phyloP scores from a whole-genome alignment of 1,140 invertebrate genomes.

The Agrilus planipennis region DNA sequence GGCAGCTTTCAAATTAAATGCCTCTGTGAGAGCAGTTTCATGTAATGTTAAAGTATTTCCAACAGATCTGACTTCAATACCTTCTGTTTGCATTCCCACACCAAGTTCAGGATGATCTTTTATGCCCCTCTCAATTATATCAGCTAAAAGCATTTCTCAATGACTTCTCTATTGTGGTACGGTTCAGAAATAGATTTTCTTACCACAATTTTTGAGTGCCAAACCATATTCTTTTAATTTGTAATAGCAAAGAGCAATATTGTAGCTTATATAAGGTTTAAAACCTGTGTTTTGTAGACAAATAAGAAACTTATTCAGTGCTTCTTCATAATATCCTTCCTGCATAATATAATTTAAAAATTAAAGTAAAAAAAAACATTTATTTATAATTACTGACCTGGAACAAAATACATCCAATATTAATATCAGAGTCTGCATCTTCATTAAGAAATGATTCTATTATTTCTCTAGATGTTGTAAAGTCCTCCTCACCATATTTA shows the following conservation, averaged over 20 bases:
- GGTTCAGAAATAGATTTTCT: conserved; percentile 1
- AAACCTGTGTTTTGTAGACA: conserved; percentile 82
- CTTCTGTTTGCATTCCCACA: conserved; percentile 96
- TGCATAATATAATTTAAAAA: conserved; percentile 25
- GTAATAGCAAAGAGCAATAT: conserved; percentile 93
- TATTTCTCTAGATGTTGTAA: conserved; percentile 79
- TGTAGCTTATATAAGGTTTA: conserved; percentile 87
- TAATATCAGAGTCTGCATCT: conserved; percentile 92
- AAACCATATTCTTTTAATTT: conserved; percentile 86
- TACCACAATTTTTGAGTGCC: conserved; percentile 76
- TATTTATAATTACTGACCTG: conserved; percentile 56
- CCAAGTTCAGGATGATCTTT: conserved; percentile 94
- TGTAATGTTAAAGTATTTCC: conserved; percentile 94
- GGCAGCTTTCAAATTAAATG: conserved; percentile 97
- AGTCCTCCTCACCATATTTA: conserved; percentile 94
- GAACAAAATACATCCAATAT: conserved; percentile 88
- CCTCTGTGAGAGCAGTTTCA: conserved; percentile 93
- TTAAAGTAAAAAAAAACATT: too few species aligned
- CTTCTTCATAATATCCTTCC: conserved; percentile 82
- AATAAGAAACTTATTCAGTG: conserved; percentile 82
- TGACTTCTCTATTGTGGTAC: background rate
- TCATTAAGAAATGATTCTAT: conserved; percentile 80
- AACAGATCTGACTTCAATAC: conserved; percentile 90
- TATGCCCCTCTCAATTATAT: conserved; percentile 95
- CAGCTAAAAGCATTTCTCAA: conserved; percentile 50